A percentile compares a stretch with the other conserved stretches of the same genome.
Conservation (phyloP, 2,113 vertebrate species). For the Vidua macroura region DNA sequence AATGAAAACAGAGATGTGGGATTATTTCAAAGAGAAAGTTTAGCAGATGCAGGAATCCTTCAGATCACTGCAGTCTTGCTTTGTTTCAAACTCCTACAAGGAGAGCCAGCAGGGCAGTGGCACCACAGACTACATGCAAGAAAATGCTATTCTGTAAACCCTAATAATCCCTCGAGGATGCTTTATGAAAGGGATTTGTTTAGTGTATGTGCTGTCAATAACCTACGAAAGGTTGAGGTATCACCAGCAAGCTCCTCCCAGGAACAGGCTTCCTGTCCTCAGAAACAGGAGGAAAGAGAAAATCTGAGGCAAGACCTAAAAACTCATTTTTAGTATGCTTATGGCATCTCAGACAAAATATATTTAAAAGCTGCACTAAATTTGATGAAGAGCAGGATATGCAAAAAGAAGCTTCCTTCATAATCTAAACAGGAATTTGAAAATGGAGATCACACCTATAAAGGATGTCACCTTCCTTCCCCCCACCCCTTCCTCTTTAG, state of each 20-base stretch:
- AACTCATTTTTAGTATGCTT: background rate
- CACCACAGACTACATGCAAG: background rate
- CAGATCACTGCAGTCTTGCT: background rate
- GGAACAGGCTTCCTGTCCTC: background rate
- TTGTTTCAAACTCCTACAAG: background rate
- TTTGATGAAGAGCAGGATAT: background rate
- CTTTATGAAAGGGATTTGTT: background rate
- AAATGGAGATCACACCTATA: background rate
- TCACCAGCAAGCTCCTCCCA: background rate
- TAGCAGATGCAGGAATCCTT: background rate
- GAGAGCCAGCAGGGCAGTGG: fast-evolving
- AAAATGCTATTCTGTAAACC: background rate
- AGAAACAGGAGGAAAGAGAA: background rate
- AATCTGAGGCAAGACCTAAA: background rate
- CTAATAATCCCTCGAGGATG: background rate
- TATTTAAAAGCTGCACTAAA: background rate
- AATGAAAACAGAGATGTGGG: background rate
- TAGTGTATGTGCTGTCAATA: background rate
- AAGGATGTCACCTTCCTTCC: fast-evolving
- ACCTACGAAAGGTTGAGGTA: background rate
- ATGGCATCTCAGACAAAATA: background rate
- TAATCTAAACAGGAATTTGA: background rate
- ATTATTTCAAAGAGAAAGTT: background rate
- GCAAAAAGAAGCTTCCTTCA: background rate
- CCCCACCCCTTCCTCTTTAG: fast-evolving